Conservation (phyloP, 2,113 vertebrate species). For the Lagopus muta region DNA sequence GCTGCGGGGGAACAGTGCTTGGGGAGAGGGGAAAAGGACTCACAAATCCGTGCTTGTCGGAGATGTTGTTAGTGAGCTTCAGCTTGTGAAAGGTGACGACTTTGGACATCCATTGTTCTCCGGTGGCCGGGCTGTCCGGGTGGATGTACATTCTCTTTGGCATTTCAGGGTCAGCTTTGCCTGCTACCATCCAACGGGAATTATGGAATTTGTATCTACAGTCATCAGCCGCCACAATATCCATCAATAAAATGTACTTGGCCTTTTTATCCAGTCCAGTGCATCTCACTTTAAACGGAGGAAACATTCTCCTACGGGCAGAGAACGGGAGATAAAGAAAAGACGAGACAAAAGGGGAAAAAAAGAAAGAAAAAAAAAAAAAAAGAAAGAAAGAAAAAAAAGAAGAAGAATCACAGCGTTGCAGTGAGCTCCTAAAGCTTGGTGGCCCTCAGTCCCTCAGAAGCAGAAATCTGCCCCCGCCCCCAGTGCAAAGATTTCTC, state of each 20-base stretch:
- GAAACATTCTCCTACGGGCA: slow-evolving; percentile 93
- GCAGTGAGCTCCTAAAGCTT: neutral
- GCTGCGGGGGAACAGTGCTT: neutral
- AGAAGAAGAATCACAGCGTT: neutral
- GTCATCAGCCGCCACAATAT: slow-evolving; percentile 98
- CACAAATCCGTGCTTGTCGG: slow-evolving; percentile 99
- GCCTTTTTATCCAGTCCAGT: slow-evolving; percentile 99
- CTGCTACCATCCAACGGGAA: slow-evolving; percentile 99
- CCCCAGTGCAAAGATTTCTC: neutral
- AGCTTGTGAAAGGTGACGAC: slow-evolving; percentile 99
- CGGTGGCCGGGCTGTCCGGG: slow-evolving; percentile 97
- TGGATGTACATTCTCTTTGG: slow-evolving; percentile 99
- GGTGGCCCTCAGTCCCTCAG: neutral
- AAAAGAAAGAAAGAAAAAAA: neutral
- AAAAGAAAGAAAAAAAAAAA: neutral
- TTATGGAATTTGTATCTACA: slow-evolving; percentile 99
- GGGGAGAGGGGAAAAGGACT: slow-evolving; percentile 79
- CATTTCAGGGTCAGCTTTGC: slow-evolving; percentile 99
- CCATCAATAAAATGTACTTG: slow-evolving; percentile 99
- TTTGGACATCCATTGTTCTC: slow-evolving; percentile 99
- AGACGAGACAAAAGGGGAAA: slow-evolving; percentile 17
- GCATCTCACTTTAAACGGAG: slow-evolving; percentile 99
- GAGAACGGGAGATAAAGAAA: neutral
- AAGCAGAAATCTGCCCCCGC: neutral
- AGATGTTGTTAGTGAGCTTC: slow-evolving; percentile 99